These are phyloP conservation scores for Salminus brasiliensis DNA, from an alignment of 2,113 vertebrate species.

Conservation along the genomic window DNA sequence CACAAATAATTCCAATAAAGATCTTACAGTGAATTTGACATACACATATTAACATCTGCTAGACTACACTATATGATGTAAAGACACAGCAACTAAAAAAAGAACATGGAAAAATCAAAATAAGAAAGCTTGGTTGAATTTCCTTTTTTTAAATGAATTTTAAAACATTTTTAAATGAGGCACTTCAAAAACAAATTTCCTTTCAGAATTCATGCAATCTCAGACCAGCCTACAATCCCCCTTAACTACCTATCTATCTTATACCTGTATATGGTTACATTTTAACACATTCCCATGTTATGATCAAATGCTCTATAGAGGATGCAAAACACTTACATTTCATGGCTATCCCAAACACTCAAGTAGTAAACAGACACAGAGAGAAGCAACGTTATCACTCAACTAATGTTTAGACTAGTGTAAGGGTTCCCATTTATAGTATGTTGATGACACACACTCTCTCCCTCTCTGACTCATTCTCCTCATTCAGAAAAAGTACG, in stretches of 20 bases:
- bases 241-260: background rate
- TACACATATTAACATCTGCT: background rate
- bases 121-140: background rate
- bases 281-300: background rate
- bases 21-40: background rate
- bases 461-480: conserved; percentile 48
- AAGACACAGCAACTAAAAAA: background rate
- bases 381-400: conserved; percentile 49
- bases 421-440: conserved; percentile 55
- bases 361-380: conserved; percentile 40
- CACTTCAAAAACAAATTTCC: background rate
- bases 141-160: background rate
- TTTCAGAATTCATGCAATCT: background rate
- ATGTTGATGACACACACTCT: conserved; percentile 51
- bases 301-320: background rate
- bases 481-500: conserved; percentile 47
- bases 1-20: background rate
- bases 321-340: conserved; percentile 52
- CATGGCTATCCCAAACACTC: conserved; percentile 47
- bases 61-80: background rate
- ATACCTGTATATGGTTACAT: background rate
- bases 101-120: too few relatives aligned
- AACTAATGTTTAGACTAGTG: conserved; percentile 52
- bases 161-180: background rate
- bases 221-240: background rate